phyloP scores from a whole-genome alignment of 2,797 vertebrate species.

The Anguilla pacifica region DNA sequence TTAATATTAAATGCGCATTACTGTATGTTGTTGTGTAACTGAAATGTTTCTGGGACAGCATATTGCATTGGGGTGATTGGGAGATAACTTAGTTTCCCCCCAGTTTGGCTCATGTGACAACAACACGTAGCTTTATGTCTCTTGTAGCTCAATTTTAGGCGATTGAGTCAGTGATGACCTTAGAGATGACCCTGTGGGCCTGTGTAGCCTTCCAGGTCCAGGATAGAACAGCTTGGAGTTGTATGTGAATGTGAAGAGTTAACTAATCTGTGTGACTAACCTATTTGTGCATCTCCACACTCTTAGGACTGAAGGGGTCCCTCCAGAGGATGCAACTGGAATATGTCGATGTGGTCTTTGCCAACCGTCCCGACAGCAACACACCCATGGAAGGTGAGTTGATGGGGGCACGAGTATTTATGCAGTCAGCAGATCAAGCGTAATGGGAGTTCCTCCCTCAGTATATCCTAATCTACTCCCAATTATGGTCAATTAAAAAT shows the following conservation, averaged over 20 bases:
- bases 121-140: background rate
- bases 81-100: background rate
- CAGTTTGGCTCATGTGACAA: background rate
- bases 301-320: constrained; percentile 88
- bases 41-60: background rate
- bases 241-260: background rate
- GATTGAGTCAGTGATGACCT: background rate
- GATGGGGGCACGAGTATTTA: background rate
- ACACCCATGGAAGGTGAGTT: constrained; percentile 97
- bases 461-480: background rate
- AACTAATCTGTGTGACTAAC: background rate
- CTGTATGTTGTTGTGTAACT: background rate
- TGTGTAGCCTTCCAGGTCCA: background rate
- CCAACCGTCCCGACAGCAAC: constrained; percentile 92
- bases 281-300: background rate
- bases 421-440: background rate
- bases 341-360: constrained; percentile 95
- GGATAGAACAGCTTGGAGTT: background rate
- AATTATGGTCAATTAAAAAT: background rate
- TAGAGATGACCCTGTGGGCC: background rate
- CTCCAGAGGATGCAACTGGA: constrained; percentile 95
- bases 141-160: background rate
- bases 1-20: background rate
- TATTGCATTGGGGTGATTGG: background rate
- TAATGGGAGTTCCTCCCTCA: background rate